phyloP scores from a whole-genome alignment of 1,140 invertebrate genomes.

The Bradysia coprophila region DNA sequence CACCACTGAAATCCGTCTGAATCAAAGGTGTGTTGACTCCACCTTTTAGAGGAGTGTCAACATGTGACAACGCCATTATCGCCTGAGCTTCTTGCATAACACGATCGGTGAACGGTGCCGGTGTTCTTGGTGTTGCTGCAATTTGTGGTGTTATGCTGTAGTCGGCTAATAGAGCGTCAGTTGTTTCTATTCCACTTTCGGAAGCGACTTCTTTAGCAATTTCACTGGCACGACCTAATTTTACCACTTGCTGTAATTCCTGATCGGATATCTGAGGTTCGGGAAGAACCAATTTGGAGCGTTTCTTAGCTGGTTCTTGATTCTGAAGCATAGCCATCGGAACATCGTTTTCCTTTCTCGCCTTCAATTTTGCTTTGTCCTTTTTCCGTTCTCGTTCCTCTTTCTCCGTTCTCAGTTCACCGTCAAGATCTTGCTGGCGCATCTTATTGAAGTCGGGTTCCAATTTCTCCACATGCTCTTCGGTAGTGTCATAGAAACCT shows the following conservation, averaged over 20 bases:
- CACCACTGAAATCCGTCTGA: conserved; percentile 71
- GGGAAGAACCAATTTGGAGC: conserved; percentile 91
- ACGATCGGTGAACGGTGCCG: conserved; percentile 51
- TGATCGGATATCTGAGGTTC: conserved; percentile 93
- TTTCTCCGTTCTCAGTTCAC: conserved; percentile 71
- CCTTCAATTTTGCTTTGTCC: conserved; percentile 84
- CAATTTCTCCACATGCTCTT: conserved; percentile 72
- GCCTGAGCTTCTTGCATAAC: conserved; percentile 92
- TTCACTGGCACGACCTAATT: conserved; percentile 88
- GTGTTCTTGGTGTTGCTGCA: conserved; percentile 70
- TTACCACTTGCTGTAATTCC: conserved; percentile 75
- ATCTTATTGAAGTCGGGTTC: conserved; percentile 78
- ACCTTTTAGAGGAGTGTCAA: conserved; percentile 93
- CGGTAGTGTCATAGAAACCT: conserved; percentile 88
- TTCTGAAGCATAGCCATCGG: conserved; percentile 79
- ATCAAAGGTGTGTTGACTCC: conserved; percentile 86
- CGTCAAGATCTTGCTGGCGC: conserved; percentile 83
- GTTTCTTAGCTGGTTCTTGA: conserved; percentile 78
- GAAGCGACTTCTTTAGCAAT: conserved; percentile 79
- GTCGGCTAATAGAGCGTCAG: conserved; percentile 77
- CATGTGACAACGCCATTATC: conserved; percentile 92
- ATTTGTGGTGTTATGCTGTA: conserved; percentile 71
- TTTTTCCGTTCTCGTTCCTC: conserved; percentile 78
- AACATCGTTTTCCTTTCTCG: conserved; percentile 91
- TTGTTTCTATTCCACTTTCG: conserved; percentile 60